A percentile compares a stretch with the other conserved stretches of the same genome.
These are phyloP conservation scores for Crenichthys baileyi DNA, from an alignment of 2,797 vertebrate genomes.

Conservation along the genomic window DNA sequence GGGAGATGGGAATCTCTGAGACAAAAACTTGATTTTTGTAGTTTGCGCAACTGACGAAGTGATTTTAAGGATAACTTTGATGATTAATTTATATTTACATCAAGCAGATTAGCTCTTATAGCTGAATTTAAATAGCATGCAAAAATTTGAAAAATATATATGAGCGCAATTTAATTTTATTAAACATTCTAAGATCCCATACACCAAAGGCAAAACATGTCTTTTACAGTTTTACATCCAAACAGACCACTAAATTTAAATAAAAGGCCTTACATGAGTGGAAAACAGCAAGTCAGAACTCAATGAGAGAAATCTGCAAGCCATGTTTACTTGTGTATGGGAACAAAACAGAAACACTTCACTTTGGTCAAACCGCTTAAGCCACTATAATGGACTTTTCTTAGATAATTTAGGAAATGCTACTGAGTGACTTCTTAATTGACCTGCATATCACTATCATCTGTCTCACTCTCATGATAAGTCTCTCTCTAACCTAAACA, in stretches of 20 bases:
- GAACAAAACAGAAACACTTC: background rate
- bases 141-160: too few relatives aligned
- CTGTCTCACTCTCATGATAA: background rate
- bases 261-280: background rate
- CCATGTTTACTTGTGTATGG: background rate
- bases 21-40: slow-evolving; percentile 22
- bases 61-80: background rate
- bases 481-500: background rate
- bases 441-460: background rate
- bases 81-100: too few relatives aligned
- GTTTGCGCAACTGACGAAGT: slow-evolving; percentile 1
- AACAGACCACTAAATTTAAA: background rate
- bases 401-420: background rate
- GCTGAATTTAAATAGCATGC: background rate
- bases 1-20: slow-evolving; percentile 28
- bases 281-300: background rate
- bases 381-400: background rate
- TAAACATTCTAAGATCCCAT: background rate
- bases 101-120: background rate
- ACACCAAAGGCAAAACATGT: background rate
- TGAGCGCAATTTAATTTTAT: too few relatives aligned
- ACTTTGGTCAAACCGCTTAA: background rate
- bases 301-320: too few relatives aligned
- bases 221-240: background rate
- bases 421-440: background rate